phyloP scores from a whole-genome alignment of 2,888 invertebrate species.

The Phrixothrix hirtus region DNA sequence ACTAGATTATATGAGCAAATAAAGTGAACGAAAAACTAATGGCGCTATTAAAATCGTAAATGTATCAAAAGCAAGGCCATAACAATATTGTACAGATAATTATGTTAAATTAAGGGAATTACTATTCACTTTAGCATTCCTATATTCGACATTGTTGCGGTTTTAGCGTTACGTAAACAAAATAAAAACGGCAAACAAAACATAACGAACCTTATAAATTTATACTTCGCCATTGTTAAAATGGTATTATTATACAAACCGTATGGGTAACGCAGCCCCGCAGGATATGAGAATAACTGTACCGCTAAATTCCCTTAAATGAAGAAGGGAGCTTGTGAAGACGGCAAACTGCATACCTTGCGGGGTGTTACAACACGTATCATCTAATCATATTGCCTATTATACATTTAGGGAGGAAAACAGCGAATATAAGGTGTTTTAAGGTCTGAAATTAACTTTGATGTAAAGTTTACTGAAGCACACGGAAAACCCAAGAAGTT shows the following conservation, averaged over 20 bases:
- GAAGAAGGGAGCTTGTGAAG: slow-evolving; percentile 11
- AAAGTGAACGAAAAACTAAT: slow-evolving; percentile 4
- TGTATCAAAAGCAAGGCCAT: neutral
- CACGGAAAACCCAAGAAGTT: neutral
- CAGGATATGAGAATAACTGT: slow-evolving; percentile 20
- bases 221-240: slow-evolving; percentile 33
- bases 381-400: slow-evolving; percentile 24
- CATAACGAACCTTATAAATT: slow-evolving; percentile 34
- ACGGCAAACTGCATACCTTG: slow-evolving; percentile 23
- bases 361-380: slow-evolving; percentile 19
- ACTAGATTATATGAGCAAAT: neutral
- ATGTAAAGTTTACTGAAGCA: slow-evolving; percentile 11
- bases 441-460: slow-evolving; percentile 18
- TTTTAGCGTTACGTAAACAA: slow-evolving; percentile 19
- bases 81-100: slow-evolving; percentile 13
- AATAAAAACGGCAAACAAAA: slow-evolving; percentile 28
- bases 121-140: slow-evolving; percentile 9
- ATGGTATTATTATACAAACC: slow-evolving; percentile 32
- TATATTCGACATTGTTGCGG: slow-evolving; percentile 11
- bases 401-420: slow-evolving; percentile 21
- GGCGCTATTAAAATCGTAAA: slow-evolving; percentile 7
- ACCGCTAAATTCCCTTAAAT: slow-evolving; percentile 15
- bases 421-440: slow-evolving; percentile 19
- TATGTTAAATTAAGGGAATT: slow-evolving; percentile 17
- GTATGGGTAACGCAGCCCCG: slow-evolving; percentile 19